These are phyloP conservation scores for Schizotus pectinicornis DNA, from an alignment of 2,888 invertebrate genomes.

Conservation along the genomic window DNA sequence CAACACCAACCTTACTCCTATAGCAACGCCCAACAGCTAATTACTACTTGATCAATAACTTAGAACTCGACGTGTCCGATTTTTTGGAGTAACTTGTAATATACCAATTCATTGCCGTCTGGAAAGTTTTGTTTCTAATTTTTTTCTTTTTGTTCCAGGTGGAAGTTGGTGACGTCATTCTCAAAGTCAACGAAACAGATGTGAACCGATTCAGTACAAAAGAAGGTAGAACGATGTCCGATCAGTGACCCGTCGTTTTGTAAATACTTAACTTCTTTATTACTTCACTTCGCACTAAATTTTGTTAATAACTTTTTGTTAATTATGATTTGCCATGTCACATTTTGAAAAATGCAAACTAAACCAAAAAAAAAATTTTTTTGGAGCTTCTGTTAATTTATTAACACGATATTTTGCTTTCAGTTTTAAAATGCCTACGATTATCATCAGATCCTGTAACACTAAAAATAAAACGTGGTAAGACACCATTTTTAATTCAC, in stretches of 20 bases:
- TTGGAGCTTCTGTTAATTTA: slow-evolving; percentile 23
- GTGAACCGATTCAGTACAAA: slow-evolving; percentile 91
- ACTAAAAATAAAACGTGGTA: slow-evolving; percentile 89
- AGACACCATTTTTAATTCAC: slow-evolving; percentile 53
- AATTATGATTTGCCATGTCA: background rate
- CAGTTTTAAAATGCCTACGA: slow-evolving; percentile 93
- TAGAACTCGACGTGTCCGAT: background rate
- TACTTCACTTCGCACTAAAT: slow-evolving; percentile 19
- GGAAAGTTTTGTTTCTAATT: background rate
- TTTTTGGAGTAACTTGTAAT: background rate
- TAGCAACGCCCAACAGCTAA: too few relatives aligned
- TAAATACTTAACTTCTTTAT: slow-evolving; percentile 19
- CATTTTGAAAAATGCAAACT: slow-evolving; percentile 7
- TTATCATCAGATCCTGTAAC: slow-evolving; percentile 90
- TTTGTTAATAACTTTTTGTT: slow-evolving; percentile 12
- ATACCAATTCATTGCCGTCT: background rate
- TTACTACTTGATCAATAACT: too few relatives aligned
- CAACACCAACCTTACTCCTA: too few relatives aligned
- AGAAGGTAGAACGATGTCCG: slow-evolving; percentile 71
- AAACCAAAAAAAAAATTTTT: slow-evolving; percentile 1
- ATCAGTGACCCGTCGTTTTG: slow-evolving; percentile 17
- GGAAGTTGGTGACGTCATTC: slow-evolving; percentile 92
- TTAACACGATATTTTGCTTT: slow-evolving; percentile 53
- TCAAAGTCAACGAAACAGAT: slow-evolving; percentile 92
- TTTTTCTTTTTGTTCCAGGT: slow-evolving; percentile 69